Base-by-base conservation (phyloP, 1,140 invertebrate species). In the Metaphire vulgaris region DNA sequence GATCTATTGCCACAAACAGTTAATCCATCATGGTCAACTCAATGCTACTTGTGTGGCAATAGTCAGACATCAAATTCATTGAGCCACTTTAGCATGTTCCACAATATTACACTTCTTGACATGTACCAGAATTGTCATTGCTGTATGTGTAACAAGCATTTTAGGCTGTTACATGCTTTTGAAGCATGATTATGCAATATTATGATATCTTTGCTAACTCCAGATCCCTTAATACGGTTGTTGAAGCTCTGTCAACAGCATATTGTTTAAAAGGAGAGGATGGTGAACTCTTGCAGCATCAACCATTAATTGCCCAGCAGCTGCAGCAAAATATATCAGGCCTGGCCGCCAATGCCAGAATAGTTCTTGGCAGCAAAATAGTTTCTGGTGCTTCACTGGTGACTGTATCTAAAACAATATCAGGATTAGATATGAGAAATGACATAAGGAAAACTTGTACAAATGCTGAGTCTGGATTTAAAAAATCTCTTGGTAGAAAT, bases 121-220 rank as follows among this genome's bases (percentile, higher is more conserved):
- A 73, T 73, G 72, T 73, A 69, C 67, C 41, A 56, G 41, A 56
- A 21, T n/a, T 28, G 41, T 21, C 72, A 73, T 14, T 73, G 72
- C 33, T 73, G 41, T 16, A 73, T 73, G 32, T 73, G 72, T 34
- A 73, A 73, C 72, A 73, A 73, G 41, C 28, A n/a, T 1, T 30
- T 73, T 21, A 73, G 56, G 41, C 32, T 41, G 6, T 31, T n/a
- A 2, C 72, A n/a, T 28, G 41, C 33, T 30, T 73, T 73, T 34
- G 31, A 73, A 34, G 72, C 72, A 73, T 73, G 72, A 34, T 73
- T 21, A 28, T 73, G n/a, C 34, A 73, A n/a, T 34, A 73, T 30
- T n/a, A 34, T 21, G 72, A 73, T 30, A 73, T 73, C 29, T 73
- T 73, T 41, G 72, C 72, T 34, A 73, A 73, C 72, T 34, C 32